These are phyloP conservation scores for Empis livida DNA, from an alignment of 2,888 invertebrate genomes.

Conservation along the genomic window DNA sequence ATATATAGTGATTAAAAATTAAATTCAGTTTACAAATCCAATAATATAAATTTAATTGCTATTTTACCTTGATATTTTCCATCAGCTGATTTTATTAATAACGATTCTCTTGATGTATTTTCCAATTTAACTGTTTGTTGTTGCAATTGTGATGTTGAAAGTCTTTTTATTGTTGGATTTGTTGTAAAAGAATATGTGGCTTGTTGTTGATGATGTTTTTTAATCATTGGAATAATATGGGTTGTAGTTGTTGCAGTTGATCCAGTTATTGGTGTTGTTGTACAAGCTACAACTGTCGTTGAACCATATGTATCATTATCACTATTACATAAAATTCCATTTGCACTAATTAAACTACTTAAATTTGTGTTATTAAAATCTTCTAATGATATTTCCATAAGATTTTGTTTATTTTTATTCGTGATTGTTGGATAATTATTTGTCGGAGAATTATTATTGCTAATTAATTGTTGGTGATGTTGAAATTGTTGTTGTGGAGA, in stretches of 20 bases:
- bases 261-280: conserved; percentile 5
- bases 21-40: not conserved
- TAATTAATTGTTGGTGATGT: not conserved
- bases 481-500: not conserved
- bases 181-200: no score
- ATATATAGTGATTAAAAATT: no score
- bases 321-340: no score
- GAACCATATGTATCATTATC: no score
- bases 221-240: no score
- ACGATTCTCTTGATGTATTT: conserved; percentile 23
- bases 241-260: conserved; percentile 14
- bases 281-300: no score
- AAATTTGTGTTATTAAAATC: not conserved
- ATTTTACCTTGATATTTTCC: conserved; percentile 29
- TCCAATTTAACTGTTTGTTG: conserved; percentile 14
- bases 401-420: not conserved
- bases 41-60: not conserved
- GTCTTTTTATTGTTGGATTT: not conserved
- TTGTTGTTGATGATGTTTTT: no score
- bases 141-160: not conserved
- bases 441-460: conserved; percentile 7
- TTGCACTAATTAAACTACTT: not conserved
- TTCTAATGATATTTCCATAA: conserved; percentile 1
- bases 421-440: conserved; percentile 5
- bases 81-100: conserved; percentile 27